phyloP scores from a whole-genome alignment of 2,888 invertebrate species.

The Perizoma flavofasciatum region DNA sequence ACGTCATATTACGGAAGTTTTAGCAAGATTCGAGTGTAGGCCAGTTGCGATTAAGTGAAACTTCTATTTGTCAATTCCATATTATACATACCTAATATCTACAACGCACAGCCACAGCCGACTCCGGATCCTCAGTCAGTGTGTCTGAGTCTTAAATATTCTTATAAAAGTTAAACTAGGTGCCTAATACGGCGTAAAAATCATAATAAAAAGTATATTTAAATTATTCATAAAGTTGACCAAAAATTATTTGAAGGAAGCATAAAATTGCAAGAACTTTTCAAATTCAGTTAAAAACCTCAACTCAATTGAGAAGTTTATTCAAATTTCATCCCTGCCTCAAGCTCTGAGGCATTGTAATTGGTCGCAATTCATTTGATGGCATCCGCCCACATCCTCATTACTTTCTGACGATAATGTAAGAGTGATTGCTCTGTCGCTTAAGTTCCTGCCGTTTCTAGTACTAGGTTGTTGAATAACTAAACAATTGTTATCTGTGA shows the following conservation, averaged over 20 bases:
- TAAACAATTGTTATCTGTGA: slow-evolving; percentile 10
- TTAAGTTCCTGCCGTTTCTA: slow-evolving; percentile 6
- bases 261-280: slow-evolving; percentile 20
- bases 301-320: slow-evolving; percentile 17
- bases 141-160: no score
- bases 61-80: no score
- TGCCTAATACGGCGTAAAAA: no score
- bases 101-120: no score
- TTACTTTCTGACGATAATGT: slow-evolving; percentile 23
- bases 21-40: no score
- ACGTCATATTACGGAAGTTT: no score
- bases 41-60: no score
- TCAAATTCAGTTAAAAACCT: slow-evolving; percentile 13
- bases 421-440: slow-evolving; percentile 10
- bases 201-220: neutral
- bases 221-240: slow-evolving; percentile 22
- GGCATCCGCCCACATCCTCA: slow-evolving; percentile 20
- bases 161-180: no score
- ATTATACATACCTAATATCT: no score
- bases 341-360: slow-evolving; percentile 16
- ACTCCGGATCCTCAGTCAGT: no score
- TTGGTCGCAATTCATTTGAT: slow-evolving; percentile 32
- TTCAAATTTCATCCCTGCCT: slow-evolving; percentile 17
- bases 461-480: slow-evolving; percentile 11
- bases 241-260: slow-evolving; percentile 15